phyloP scores from a whole-genome alignment of 1,140 invertebrate species.

The Hetaerina americana region DNA sequence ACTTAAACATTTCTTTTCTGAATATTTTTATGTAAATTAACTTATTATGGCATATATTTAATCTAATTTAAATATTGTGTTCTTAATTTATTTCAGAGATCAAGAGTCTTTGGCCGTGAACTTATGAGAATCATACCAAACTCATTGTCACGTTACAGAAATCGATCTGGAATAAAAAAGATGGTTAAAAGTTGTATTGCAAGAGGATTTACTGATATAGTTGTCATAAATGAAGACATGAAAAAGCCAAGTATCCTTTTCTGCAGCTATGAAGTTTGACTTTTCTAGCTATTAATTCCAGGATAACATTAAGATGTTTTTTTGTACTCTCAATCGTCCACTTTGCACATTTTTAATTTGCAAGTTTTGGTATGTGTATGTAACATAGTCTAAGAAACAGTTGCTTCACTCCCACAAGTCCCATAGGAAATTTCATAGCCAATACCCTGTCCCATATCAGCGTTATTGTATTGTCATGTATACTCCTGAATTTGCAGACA shows the following conservation, averaged over 20 bases:
- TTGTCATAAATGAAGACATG: constrained; percentile 88
- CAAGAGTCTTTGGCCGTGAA: constrained; percentile 85
- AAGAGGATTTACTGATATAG: constrained; percentile 74
- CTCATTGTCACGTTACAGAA: constrained; percentile 60
- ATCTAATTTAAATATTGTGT: constrained; percentile 10
- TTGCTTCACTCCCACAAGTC: too few species aligned
- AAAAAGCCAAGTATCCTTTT: constrained; percentile 64
- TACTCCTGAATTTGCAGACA: too few species aligned
- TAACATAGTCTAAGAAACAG: too few species aligned
- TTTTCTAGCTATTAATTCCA: constrained; percentile 4
- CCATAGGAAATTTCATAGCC: too few species aligned
- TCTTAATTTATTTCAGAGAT: constrained; percentile 44
- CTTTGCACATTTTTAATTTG: too few species aligned
- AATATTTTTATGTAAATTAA: not conserved
- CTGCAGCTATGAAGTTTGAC: not conserved
- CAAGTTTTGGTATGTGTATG: too few species aligned
- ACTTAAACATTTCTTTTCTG: not conserved
- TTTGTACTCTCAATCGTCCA: too few species aligned
- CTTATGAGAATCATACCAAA: constrained; percentile 84
- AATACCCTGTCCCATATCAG: too few species aligned
- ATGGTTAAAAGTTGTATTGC: constrained; percentile 70
- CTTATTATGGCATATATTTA: not conserved
- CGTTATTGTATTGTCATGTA: too few species aligned
- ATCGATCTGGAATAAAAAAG: constrained; percentile 82
- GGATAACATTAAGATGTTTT: too few species aligned